Percentiles rank a stretch among this genome's conserved stretches.
phyloP scores from a whole-genome alignment of 2,797 vertebrate species.

The Clarias platycephalus region DNA sequence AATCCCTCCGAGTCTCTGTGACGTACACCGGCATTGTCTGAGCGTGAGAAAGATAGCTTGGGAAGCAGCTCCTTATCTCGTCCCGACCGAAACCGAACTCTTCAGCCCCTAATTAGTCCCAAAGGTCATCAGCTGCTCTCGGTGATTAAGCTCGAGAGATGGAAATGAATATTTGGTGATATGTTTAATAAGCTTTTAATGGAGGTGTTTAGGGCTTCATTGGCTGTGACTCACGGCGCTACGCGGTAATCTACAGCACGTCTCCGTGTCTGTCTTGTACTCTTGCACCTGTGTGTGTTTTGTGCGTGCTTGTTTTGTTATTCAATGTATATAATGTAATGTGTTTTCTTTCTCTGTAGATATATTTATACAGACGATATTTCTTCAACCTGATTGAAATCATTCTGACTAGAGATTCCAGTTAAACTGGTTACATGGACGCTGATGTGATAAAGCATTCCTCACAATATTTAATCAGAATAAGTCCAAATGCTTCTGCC shows the following conservation, averaged over 20 bases:
- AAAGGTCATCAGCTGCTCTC: slow-evolving; percentile 33
- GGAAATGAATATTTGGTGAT: slow-evolving; percentile 34
- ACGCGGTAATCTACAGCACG: no score
- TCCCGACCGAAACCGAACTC: neutral
- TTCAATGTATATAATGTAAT: no score
- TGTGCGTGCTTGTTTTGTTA: neutral
- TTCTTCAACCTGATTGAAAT: no score
- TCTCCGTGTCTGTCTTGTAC: no score
- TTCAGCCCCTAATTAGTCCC: slow-evolving; percentile 45
- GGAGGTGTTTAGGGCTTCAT: slow-evolving; percentile 14
- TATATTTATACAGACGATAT: no score
- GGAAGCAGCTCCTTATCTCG: slow-evolving; percentile 47
- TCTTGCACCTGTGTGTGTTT: neutral
- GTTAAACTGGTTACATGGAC: neutral
- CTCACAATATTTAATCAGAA: no score
- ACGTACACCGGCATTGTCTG: slow-evolving; percentile 32
- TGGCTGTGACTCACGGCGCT: neutral
- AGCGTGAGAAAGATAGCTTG: slow-evolving; percentile 41
- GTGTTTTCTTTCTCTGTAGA: no score
- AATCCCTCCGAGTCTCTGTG: slow-evolving; percentile 28
- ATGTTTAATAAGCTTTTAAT: slow-evolving; percentile 36
- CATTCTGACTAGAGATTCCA: no score
- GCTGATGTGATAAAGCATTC: no score
- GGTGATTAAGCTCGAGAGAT: slow-evolving; percentile 26
- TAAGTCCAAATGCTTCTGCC: no score